Percentiles rank a stretch among this genome's conserved stretches.
These are phyloP conservation scores for Ceratosolen solmsi DNA, from an alignment of 1,140 invertebrate species.

Conservation along the genomic window DNA sequence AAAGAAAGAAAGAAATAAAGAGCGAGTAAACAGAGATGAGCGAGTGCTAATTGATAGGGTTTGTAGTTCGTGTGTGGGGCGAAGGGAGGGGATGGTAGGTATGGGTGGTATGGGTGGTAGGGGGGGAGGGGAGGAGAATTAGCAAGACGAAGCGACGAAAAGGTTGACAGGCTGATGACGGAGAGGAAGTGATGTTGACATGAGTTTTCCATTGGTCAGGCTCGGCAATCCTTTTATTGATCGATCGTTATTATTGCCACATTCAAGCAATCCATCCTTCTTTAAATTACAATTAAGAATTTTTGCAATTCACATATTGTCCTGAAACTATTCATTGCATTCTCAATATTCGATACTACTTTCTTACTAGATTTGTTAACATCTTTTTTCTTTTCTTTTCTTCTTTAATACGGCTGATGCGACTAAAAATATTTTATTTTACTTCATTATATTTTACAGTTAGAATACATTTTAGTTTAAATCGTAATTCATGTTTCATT, in stretches of 20 bases:
- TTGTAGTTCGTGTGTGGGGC: no score
- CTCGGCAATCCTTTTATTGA: slow-evolving; percentile 25
- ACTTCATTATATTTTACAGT: no score
- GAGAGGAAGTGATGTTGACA: slow-evolving; percentile 32
- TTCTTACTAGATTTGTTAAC: no score
- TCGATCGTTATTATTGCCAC: not conserved
- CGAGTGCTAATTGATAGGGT: no score
- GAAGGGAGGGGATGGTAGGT: not conserved
- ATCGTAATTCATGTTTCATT: no score
- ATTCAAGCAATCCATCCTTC: not conserved
- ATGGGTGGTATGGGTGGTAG: not conserved
- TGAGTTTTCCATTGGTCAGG: slow-evolving; percentile 23
- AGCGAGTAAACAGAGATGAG: not conserved
- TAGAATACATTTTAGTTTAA: no score
- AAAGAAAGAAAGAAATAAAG: not conserved
- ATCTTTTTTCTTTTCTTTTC: no score
- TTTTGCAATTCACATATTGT: no score
- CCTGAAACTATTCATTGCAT: no score
- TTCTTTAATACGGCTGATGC: no score
- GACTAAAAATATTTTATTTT: no score
- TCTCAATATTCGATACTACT: no score
- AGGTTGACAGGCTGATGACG: slow-evolving; percentile 19
- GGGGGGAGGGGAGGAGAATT: not conserved
- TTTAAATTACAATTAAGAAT: not conserved
- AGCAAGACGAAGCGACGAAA: not conserved